Evolutionary conservation across 2,888 invertebrate species (phyloP), one percentile per base, ranked within the genome.

Genomic region (Heliconius charithonia): DNA sequence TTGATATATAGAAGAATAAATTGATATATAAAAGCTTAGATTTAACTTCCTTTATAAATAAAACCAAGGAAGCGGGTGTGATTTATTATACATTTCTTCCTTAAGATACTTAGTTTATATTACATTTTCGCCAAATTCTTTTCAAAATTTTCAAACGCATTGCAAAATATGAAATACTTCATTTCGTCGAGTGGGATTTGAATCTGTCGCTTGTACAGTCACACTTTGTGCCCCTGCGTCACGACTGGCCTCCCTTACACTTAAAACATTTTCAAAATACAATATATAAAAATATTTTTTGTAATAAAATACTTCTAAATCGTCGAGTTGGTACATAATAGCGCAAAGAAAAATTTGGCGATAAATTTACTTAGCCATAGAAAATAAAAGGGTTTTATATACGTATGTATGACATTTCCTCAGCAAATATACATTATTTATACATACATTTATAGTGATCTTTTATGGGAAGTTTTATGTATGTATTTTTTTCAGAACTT

Each of bases 361-460:
- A 82, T 84, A 85, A 85, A 85, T 88, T 85, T 90, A 90, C 91
- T 92, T 91, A 85, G 85, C 85, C 85, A 86, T 87, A 83, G 86
- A 85, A 87, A 82, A 80, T 77, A 83, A 81, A 87, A 89, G 88
- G 88, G 85, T 85, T 84, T 86, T 86, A 84, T 37, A 83, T 84
- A 83, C 85, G 89, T 89, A 89, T 84, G 87, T 86, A 83, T 84
- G 85, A 84, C 85, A 87, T 85, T 86, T 87, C 87, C 87, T 84
- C 80, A 82, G 85, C 83, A 86, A 88, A 88, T 85, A 87, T 86
- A 84, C 85, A 76, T 81, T 80, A 77, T 79, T 67, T 75, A 78
- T 62, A 74, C 19, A 71, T 19, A 29, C 29, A 29, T 51, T 19
- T 56, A 27, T 27, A 3, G 6, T 65, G 29, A 65, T 29, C 29